phyloP scores from a whole-genome alignment of 2,113 vertebrate genomes.

The Tylochromis polylepis region DNA sequence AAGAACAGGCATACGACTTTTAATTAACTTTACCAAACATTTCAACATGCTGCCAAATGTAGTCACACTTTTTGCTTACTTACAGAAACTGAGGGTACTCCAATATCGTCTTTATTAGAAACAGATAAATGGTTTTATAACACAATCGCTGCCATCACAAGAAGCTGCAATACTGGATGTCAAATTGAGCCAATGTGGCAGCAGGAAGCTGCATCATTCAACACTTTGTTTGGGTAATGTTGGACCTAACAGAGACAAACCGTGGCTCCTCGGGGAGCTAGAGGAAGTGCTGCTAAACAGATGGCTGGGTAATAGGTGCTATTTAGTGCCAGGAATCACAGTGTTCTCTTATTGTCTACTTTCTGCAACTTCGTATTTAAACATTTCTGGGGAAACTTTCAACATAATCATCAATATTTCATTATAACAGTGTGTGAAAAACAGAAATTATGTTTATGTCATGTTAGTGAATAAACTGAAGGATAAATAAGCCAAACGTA shows the following conservation, averaged over 20 bases:
- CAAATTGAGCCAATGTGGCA: slow-evolving; percentile 22
- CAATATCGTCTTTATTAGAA: background rate
- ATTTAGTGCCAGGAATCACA: slow-evolving; percentile 54
- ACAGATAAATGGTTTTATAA: background rate
- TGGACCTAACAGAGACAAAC: slow-evolving; percentile 52
- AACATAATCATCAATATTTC: background rate
- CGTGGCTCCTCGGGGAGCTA: slow-evolving; percentile 30
- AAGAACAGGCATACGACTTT: background rate
- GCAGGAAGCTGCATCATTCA: slow-evolving; percentile 36
- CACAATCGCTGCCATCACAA: background rate
- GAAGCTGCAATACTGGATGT: background rate
- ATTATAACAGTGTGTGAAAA: background rate
- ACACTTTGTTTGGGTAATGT: slow-evolving; percentile 44
- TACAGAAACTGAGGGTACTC: background rate
- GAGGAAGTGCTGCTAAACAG: slow-evolving; percentile 50
- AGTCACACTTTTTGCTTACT: background rate
- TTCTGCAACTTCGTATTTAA: slow-evolving; percentile 3
- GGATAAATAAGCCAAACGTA: background rate
- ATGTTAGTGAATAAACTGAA: background rate
- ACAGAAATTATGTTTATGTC: background rate
- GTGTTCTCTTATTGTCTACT: background rate
- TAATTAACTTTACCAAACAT: background rate
- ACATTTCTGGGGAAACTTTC: background rate
- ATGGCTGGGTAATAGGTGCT: slow-evolving; percentile 63
- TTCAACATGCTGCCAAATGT: background rate